A percentile compares a stretch with the other conserved stretches of the same genome.
Conservation (phyloP, 2,888 invertebrate genomes). For the Drosophila helvetica region DNA sequence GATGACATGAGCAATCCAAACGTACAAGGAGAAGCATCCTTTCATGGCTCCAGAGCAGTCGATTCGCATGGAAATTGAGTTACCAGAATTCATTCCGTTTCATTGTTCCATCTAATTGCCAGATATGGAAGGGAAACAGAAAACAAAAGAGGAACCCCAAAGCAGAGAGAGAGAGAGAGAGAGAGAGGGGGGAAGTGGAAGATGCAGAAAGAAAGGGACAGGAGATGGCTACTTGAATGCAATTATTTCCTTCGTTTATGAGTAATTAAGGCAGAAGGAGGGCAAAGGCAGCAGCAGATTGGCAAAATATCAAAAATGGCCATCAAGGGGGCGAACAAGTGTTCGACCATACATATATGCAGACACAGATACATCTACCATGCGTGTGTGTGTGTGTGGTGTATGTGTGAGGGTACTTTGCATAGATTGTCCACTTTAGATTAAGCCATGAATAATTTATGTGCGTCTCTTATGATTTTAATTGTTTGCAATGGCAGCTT, state of each 20-base stretch:
- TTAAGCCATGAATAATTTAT: constrained; percentile 83
- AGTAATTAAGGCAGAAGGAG: constrained; percentile 47
- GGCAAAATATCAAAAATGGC: constrained; percentile 56
- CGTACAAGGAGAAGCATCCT: background rate
- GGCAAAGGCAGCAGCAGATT: constrained; percentile 15
- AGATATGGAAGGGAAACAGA: constrained; percentile 3
- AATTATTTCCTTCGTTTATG: constrained; percentile 41
- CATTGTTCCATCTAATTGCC: constrained; percentile 11
- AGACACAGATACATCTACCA: constrained; percentile 6
- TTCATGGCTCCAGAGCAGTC: background rate
- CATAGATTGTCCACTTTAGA: constrained; percentile 83
- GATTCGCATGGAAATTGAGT: constrained; percentile 3
- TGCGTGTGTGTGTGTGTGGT: constrained; percentile 32
- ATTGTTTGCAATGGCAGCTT: constrained; percentile 83
- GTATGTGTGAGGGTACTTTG: constrained; percentile 67
- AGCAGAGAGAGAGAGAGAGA: constrained; percentile 1
- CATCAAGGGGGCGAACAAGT: constrained; percentile 27
- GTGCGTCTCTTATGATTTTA: constrained; percentile 83
- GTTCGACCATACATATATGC: constrained; percentile 17
- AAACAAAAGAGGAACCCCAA: background rate
- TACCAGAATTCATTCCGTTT: background rate
- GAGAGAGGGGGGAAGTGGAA: background rate
- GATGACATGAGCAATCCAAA: background rate
- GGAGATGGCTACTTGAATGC: constrained; percentile 31
- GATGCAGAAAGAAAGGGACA: background rate